Conservation (phyloP, 2,888 invertebrate species). For the Drosophila pseudotalamancana region DNA sequence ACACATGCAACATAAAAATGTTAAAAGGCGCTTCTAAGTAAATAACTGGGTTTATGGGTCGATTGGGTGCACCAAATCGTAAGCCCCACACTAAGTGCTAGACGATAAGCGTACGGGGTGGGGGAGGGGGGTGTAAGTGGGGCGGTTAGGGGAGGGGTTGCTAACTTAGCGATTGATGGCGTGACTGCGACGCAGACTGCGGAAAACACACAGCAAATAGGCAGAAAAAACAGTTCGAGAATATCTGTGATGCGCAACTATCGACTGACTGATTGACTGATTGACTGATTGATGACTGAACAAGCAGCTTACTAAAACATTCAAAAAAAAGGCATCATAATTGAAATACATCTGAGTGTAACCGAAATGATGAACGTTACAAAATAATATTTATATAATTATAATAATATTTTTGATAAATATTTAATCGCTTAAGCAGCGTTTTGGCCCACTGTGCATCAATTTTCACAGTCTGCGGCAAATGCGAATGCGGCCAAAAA, state of each 20-base stretch:
- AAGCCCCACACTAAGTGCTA: slow-evolving; percentile 61
- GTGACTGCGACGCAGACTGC: slow-evolving; percentile 27
- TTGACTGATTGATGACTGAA: background rate
- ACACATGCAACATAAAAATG: slow-evolving; percentile 52
- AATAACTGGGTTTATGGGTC: slow-evolving; percentile 83
- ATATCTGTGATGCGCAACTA: background rate
- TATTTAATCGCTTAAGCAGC: background rate
- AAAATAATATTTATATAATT: too few species aligned
- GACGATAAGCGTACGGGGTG: slow-evolving; percentile 5
- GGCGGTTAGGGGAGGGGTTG: background rate
- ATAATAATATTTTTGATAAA: too few species aligned
- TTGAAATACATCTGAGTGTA: too few species aligned
- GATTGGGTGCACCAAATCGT: slow-evolving; percentile 83
- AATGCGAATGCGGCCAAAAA: slow-evolving; percentile 32
- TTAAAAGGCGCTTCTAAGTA: slow-evolving; percentile 80
- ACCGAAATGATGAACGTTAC: too few species aligned
- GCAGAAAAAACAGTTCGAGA: background rate
- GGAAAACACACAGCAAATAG: background rate
- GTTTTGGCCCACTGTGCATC: slow-evolving; percentile 17
- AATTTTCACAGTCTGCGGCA: slow-evolving; percentile 19
- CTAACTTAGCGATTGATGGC: slow-evolving; percentile 49
- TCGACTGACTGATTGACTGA: background rate
- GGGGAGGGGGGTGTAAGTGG: background rate
- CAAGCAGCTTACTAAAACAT: too few species aligned
- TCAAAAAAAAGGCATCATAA: too few species aligned